phyloP scores from a whole-genome alignment of 2,888 invertebrate species.

The Octonoba sinensis region DNA sequence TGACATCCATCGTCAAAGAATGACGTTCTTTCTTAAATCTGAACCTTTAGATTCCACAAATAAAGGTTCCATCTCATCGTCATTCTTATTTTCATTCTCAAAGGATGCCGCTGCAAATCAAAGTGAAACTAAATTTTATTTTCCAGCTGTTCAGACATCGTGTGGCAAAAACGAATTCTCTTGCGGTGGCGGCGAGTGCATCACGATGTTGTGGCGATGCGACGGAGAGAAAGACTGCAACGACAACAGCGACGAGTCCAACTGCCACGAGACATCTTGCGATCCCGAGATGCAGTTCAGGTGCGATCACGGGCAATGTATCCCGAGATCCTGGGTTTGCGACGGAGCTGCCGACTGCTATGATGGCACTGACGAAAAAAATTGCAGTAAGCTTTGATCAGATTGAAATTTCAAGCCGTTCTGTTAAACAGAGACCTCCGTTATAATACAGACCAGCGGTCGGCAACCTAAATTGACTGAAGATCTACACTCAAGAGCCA shows the following conservation, averaged over 20 bases:
- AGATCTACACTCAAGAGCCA: too few species aligned
- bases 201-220: constrained; percentile 63
- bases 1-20: too few species aligned
- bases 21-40: too few species aligned
- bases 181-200: constrained; percentile 74
- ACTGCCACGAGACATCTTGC: constrained; percentile 34
- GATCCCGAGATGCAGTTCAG: constrained; percentile 22
- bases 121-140: too few species aligned
- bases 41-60: too few species aligned
- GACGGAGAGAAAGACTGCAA: constrained; percentile 74
- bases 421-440: background rate
- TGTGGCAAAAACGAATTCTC: constrained; percentile 72
- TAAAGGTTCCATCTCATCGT: too few species aligned
- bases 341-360: constrained; percentile 88
- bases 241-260: constrained; percentile 65
- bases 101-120: too few species aligned
- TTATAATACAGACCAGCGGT: background rate
- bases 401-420: background rate
- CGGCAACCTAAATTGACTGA: background rate
- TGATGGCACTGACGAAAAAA: constrained; percentile 85
- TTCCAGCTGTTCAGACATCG: background rate
- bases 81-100: too few species aligned
- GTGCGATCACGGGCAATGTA: constrained; percentile 50
- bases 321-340: constrained; percentile 76
- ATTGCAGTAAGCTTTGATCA: constrained; percentile 43